Percentiles rank a stretch among this genome's conserved stretches.
Evolutionary conservation across 2,113 vertebrate genomes (phyloP).

Genomic region (western clawed frog (Xenopus tropicalis)): UCB_Xtro_10.0 CM004450.2:82682501-82683000

Average conservation of each 20-base stretch:
- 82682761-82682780: neutral
- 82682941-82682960: conserved; percentile 8
- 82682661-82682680: conserved; percentile 87
- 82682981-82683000: conserved; percentile 88
- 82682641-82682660: conserved; percentile 87
- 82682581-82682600: conserved; percentile 96
- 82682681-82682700: conserved; percentile 68
- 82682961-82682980: conserved; percentile 77
- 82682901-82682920: no score
- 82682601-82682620: conserved; percentile 83
- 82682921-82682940: no score
- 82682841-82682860: conserved; percentile 88
- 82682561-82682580: conserved; percentile 88
- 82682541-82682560: conserved; percentile 89
- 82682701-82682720: no score
- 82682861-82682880: conserved; percentile 88
- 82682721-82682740: neutral
- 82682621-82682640: conserved; percentile 84
- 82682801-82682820: neutral
- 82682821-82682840: conserved; percentile 73
- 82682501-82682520: neutral
- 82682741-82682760: neutral
- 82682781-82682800: no score
- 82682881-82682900: conserved; percentile 73
- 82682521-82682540: conserved; percentile 59